Evolutionary conservation across 2,113 vertebrate species (phyloP).

Genomic region (Vidua chalybeata): DNA sequence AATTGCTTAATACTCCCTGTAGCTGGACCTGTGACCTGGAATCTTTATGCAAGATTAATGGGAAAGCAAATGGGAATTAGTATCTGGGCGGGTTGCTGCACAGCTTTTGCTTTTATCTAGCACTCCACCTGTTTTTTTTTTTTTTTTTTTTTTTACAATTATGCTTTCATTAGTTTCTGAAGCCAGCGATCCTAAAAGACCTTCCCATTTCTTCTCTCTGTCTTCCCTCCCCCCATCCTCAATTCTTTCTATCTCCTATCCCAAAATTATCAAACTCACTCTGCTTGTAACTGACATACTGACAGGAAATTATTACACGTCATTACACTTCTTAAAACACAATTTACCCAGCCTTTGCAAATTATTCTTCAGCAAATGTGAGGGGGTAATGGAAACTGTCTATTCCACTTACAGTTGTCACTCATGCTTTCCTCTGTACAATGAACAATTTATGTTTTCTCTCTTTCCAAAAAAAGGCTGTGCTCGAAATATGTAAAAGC

Average conservation of each 20-base stretch:
- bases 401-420: slow-evolving; percentile 76
- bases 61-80: slow-evolving; percentile 70
- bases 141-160: slow-evolving; percentile 23
- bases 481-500: slow-evolving; percentile 7
- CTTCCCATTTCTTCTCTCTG: not conserved
- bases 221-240: not conserved
- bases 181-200: slow-evolving; percentile 45
- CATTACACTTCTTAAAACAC: slow-evolving; percentile 87
- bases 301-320: slow-evolving; percentile 87
- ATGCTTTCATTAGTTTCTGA: slow-evolving; percentile 59
- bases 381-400: slow-evolving; percentile 85
- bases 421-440: slow-evolving; percentile 65
- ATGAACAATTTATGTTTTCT: slow-evolving; percentile 52
- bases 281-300: slow-evolving; percentile 76
- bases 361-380: slow-evolving; percentile 77
- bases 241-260: slow-evolving; percentile 27
- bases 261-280: slow-evolving; percentile 50
- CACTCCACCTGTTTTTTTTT: slow-evolving; percentile 55
- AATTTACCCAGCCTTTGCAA: slow-evolving; percentile 84
- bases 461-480: not conserved
- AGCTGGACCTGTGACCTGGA: slow-evolving; percentile 59
- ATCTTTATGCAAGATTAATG: slow-evolving; percentile 71
- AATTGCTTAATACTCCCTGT: slow-evolving; percentile 67
- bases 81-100: slow-evolving; percentile 42
- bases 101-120: slow-evolving; percentile 63